Conservation (phyloP, 2,888 invertebrate genomes). For the Microchrysa polita region DNA sequence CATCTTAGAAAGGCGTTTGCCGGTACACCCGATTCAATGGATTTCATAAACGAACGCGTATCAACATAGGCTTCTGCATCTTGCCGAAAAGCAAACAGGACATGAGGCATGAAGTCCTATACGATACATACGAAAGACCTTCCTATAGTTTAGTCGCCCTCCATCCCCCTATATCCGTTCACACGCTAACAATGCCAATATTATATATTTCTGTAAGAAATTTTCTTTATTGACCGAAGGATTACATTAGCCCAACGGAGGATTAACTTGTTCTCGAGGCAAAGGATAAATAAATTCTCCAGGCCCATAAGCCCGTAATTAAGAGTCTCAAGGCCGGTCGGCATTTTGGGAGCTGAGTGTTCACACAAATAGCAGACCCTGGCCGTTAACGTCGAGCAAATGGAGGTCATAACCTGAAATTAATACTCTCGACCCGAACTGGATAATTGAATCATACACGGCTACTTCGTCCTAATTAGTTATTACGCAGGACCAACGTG, state of each 20-base stretch:
- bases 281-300: conserved; percentile 41
- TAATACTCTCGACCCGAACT: conserved; percentile 30
- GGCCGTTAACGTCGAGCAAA: conserved; percentile 6
- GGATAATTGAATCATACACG: conserved; percentile 37
- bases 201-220: conserved; percentile 22
- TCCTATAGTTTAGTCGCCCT: too few species aligned
- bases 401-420: conserved; percentile 36
- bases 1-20: conserved; percentile 18
- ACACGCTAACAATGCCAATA: neutral
- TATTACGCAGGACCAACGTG: conserved; percentile 14
- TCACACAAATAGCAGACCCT: neutral
- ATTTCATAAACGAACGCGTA: neutral
- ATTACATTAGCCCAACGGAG: conserved; percentile 40
- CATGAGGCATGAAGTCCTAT: neutral
- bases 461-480: conserved; percentile 39
- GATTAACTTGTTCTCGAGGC: conserved; percentile 42
- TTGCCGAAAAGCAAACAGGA: neutral
- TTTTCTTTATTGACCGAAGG: conserved; percentile 40
- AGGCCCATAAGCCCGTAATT: conserved; percentile 37
- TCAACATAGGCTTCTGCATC: neutral
- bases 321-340: conserved; percentile 34
- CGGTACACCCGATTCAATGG: neutral
- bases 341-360: neutral
- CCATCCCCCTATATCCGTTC: too few species aligned
- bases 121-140: too few species aligned